Conservation (phyloP, 2,113 vertebrate genomes). For the Paradoxurus hermaphroditus region DNA sequence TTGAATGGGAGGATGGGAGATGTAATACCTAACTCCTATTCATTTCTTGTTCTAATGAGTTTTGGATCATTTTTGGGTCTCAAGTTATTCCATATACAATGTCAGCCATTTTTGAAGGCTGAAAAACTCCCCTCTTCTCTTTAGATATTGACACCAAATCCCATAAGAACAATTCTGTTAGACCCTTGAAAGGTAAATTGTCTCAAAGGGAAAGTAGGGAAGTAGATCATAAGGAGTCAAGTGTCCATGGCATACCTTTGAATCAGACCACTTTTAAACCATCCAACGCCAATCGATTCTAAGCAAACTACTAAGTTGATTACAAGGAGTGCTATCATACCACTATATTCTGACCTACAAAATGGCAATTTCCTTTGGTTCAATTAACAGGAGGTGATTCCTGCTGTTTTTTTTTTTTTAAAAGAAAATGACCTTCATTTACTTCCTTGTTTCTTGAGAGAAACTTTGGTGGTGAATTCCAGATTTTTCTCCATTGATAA, state of each 20-base stretch:
- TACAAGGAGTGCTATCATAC: not conserved
- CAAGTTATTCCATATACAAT: not conserved
- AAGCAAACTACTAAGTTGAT: not conserved
- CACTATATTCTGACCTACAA: not conserved
- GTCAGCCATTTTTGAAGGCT: not conserved
- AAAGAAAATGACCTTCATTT: not conserved
- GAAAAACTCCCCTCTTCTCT: not conserved
- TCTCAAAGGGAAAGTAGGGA: not conserved
- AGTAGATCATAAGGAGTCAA: not conserved
- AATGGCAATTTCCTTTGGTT: not conserved
- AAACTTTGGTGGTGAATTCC: not conserved
- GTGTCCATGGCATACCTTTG: not conserved
- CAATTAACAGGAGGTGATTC: not conserved
- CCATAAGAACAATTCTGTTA: not conserved
- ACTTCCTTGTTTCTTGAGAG: not conserved
- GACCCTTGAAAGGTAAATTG: not conserved
- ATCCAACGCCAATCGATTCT: not conserved
- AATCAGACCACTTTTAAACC: not conserved
- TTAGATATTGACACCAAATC: not conserved
- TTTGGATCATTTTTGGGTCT: not conserved
- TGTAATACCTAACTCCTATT: not conserved
- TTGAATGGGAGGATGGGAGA: not conserved
- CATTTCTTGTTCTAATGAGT: not conserved
- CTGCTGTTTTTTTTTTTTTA: not conserved
- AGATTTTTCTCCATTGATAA: not conserved